Base-by-base conservation (phyloP, 2,888 invertebrate genomes). In the Chrysomela aeneicollis region DNA sequence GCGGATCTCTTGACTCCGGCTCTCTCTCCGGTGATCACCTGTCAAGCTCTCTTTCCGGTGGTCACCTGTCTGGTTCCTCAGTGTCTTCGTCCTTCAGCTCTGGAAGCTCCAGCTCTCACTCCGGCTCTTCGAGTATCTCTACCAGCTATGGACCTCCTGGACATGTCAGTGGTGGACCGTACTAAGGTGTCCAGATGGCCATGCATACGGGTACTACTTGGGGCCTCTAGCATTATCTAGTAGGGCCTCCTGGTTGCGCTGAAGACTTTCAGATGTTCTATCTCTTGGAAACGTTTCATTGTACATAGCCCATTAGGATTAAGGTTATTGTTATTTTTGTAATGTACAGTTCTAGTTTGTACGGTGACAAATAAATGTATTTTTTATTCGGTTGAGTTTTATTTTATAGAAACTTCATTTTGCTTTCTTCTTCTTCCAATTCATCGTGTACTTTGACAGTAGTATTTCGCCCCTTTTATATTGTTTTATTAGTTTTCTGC, bases 281-380 rank as follows among this genome's bases (percentile, higher is more conserved):
- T 65, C 64, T 68, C 72, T 37, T 12, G 10, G 22, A 32, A 32
- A 59, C 15, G 32, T 54, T 57, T 46, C 26, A 15, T 74, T 76
- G 76, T 76, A 76, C 67, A 76, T 76, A 76, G 71, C 69, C 64
- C 71, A 71, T 68, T 70, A 63, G 64, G 68, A n/a, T 71, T 60
- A 60, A 35, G 32, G 26, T 55, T 61, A 66, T 72, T 76, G 72
- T 71, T 74, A 74, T 75, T 55, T 60, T 68, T 57, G 47, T 57
- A 18, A 12, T 57, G 57, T 57, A 57, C 46, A 57, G 46, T 57
- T 17, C 59, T 71, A 67, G 59, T 61, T 62, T 47, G 73, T 71
- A 78, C 81, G 81, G 81, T 81, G 81, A 79, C 81, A 81, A 79
- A 80, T 80, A 80, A 79, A 80, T 79, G 77, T 79, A 79, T 80